phyloP scores from a whole-genome alignment of 2,888 invertebrate genomes.

The Melolontha melolontha region DNA sequence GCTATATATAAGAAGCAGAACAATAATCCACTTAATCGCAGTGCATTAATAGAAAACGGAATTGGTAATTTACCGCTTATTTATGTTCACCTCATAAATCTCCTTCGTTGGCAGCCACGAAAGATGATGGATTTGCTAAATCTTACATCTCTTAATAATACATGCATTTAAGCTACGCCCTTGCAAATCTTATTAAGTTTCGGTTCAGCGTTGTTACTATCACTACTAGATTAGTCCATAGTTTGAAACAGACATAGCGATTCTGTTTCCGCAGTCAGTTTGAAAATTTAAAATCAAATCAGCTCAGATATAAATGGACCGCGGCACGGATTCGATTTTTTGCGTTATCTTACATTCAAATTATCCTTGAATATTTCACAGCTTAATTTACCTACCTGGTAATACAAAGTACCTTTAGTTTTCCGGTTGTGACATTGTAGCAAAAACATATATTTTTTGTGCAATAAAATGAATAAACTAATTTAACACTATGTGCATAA shows the following conservation, averaged over 20 bases:
- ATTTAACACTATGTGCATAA: no score
- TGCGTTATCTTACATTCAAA: background rate
- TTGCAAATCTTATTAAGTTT: slow-evolving; percentile 12
- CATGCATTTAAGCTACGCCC: slow-evolving; percentile 8
- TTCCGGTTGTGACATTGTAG: no score
- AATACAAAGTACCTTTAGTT: background rate
- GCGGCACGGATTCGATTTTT: background rate
- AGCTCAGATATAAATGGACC: background rate
- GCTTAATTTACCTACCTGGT: background rate
- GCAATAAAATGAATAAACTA: no score
- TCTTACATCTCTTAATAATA: slow-evolving; percentile 15
- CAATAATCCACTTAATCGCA: background rate
- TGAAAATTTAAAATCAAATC: slow-evolving; percentile 18
- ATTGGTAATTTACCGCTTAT: slow-evolving; percentile 24
- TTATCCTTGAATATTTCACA: slow-evolving; percentile 5
- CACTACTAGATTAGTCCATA: background rate
- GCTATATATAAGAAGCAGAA: background rate
- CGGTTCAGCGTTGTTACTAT: background rate
- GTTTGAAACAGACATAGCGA: background rate
- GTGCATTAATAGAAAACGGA: slow-evolving; percentile 20
- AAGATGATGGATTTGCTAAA: slow-evolving; percentile 28
- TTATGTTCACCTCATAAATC: slow-evolving; percentile 24
- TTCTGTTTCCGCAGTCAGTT: slow-evolving; percentile 10
- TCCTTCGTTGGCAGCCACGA: slow-evolving; percentile 2
- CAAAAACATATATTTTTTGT: no score